Base-by-base conservation (phyloP, 2,888 invertebrate species). In the Phorcus lineatus region DNA sequence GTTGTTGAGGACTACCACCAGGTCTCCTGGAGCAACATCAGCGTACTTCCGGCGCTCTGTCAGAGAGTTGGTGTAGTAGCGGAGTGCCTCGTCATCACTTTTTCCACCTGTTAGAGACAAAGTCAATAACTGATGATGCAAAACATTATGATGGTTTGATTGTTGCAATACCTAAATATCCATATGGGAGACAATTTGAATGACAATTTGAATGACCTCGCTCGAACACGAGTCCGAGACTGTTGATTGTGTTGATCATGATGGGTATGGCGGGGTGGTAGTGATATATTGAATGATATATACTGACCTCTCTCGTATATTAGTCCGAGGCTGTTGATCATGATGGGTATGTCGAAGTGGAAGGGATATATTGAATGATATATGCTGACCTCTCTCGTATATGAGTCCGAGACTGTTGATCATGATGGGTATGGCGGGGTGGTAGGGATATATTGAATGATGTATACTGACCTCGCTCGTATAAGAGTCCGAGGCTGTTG, bases 271-370 rank as follows among this genome's bases (percentile, higher is more conserved):
- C 78, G 19, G 81, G 81, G 19, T 84, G 84, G 31, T 79, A 76
- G 0, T 82, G 82, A 36, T 2, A 2, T 36, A 36, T 36, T 36
- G 36, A 7, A 36, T 36, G 36, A 7, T 36, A 7, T 36, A 4
- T 2, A 82, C 82, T 67, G 77, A 84, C 84, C 81, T 53, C 81
- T 54, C 24, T 84, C 84, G 66, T 36, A 81, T 6, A 79, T 80
- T 3, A 82, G 80, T 22, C 84, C 84, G 31, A 84, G 79, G 16
- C 82, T 82, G 76, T 84, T 84, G 24, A 82, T 77, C 55, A 84
- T 81, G 17, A 82, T 67, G 16, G 82, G 70, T 17, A 78, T 74
- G 2, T 80, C 78, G 19, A 80, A 80, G 19, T 84, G 84, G 31
- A 77, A 76, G 0, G 84, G 82, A 36, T 2, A 2, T 36, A 36